Base-by-base conservation (phyloP, 2,888 invertebrate genomes). In the Tanypteryx hageni region DNA sequence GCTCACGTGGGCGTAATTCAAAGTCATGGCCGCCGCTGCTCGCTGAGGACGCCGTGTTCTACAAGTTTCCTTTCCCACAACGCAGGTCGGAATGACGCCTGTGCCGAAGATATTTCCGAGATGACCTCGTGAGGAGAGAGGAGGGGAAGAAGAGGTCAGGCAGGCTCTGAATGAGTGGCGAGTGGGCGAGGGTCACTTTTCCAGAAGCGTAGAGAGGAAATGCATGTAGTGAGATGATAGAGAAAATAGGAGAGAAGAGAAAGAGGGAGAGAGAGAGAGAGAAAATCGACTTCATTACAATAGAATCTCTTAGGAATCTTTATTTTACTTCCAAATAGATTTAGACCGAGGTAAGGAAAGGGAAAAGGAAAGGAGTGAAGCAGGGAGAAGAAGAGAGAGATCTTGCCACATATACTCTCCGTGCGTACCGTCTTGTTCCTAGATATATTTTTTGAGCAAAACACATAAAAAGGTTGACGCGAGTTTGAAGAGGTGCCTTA, bases 1-100 rank as follows among this genome's bases (percentile, higher is more conserved):
- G 44, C 44, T 44, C 44, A 44, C 22, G 76, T 76, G 76, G 76
- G 76, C 76, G 76, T 76, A 76, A 76, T 76, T 76, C 76, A 76
- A 76, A 76, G 76, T 76, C 76, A 76, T 27, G 76, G 76, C 76
- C 22, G 76, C 76, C 76, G 76, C 22, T 13, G 76, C 44, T 44
- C 44, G 76, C 76, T 27, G 76, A 76, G 76, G 76, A 76, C 22
- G 27, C 18, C 76, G 76, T 76, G 76, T 76, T 76, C n/a, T 76
- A 76, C 76, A 76, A 76, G 76, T 76, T 76, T 76, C 76, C 76
- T 76, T 76, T 76, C 76, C 76, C 76, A 76, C 76, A 76, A 76
- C 76, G 68, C 68, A 22, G 64, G 14, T 64, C 64, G 76, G n/a
- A 76, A 27, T 76, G 76, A 76, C 76, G 76, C 76, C 76, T 27